phyloP scores from a whole-genome alignment of 2,888 invertebrate genomes.

The Allygus modestus region DNA sequence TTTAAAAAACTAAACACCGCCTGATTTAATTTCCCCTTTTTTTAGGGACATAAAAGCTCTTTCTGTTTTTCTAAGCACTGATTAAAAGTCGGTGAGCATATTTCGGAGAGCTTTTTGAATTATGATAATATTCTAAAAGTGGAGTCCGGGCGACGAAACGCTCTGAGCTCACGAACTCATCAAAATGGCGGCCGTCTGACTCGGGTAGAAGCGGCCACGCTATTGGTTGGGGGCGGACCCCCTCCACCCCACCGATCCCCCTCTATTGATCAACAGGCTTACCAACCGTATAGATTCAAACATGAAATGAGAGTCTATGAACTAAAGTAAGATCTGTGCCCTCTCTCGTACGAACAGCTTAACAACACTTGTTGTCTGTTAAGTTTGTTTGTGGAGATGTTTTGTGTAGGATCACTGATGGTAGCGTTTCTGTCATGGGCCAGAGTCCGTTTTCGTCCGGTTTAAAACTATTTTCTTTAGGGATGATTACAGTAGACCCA shows the following conservation, averaged over 20 bases:
- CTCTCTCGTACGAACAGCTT: neutral
- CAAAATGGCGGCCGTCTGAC: constrained; percentile 48
- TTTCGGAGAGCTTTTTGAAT: constrained; percentile 44
- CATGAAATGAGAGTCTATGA: constrained; percentile 1
- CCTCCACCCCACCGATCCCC: neutral
- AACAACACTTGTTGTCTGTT: constrained; percentile 3
- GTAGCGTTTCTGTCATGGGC: too few species aligned
- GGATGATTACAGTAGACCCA: too few species aligned
- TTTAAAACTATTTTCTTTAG: too few species aligned
- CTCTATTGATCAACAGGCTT: constrained; percentile 39
- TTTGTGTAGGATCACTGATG: neutral
- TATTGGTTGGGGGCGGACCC: constrained; percentile 7
- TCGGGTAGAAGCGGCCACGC: neutral
- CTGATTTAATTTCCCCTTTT: neutral
- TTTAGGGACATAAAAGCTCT: neutral
- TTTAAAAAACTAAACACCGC: neutral
- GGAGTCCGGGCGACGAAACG: constrained; percentile 1
- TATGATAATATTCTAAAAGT: constrained; percentile 35
- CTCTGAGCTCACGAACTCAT: neutral
- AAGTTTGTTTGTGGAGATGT: neutral
- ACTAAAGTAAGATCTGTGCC: neutral
- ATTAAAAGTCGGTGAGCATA: constrained; percentile 46
- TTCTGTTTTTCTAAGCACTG: constrained; percentile 40
- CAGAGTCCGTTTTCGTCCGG: too few species aligned
- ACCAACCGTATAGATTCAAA: neutral